A percentile compares a stretch with the other conserved stretches of the same genome.
Conservation (phyloP, 2,888 invertebrate genomes). For the Herminia tarsipennalis region DNA sequence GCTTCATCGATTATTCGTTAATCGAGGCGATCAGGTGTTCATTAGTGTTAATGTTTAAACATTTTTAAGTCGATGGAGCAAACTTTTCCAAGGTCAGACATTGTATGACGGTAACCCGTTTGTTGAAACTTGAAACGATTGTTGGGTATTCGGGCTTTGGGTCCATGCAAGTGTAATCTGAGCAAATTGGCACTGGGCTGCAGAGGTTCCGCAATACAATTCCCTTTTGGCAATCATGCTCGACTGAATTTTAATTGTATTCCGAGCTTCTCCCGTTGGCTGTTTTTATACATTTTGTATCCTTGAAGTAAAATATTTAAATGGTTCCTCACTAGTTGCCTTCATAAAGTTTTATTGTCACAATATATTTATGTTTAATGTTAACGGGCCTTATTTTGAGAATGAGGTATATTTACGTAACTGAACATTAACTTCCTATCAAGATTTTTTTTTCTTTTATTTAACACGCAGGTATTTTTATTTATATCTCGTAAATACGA, state of each 20-base stretch:
- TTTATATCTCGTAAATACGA: too few relatives aligned
- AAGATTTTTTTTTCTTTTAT: not conserved
- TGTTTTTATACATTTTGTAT: conserved; percentile 26
- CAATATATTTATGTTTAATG: conserved; percentile 14
- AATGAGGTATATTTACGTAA: not conserved
- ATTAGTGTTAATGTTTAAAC: conserved; percentile 5
- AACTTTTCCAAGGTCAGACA: not conserved
- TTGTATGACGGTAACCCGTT: not conserved
- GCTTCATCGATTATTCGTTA: conserved; percentile 8
- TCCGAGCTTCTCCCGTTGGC: conserved; percentile 16
- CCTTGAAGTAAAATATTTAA: conserved; percentile 28
- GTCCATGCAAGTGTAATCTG: conserved; percentile 1
- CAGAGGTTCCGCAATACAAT: conserved; percentile 28
- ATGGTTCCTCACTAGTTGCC: conserved; percentile 8
- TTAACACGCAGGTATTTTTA: too few relatives aligned
- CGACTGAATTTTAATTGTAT: conserved; percentile 38
- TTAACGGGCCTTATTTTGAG: not conserved
- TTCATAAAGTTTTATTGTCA: conserved; percentile 17
- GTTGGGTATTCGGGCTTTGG: not conserved
- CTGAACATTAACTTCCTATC: conserved; percentile 1
- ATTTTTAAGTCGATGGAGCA: conserved; percentile 1
- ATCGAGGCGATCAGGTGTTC: conserved; percentile 6
- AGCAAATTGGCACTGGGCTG: conserved; percentile 6
- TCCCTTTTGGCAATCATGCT: conserved; percentile 25
- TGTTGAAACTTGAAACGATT: not conserved